Evolutionary conservation across 2,888 invertebrate species (phyloP).

Genomic region (Clusia tigrina): DNA sequence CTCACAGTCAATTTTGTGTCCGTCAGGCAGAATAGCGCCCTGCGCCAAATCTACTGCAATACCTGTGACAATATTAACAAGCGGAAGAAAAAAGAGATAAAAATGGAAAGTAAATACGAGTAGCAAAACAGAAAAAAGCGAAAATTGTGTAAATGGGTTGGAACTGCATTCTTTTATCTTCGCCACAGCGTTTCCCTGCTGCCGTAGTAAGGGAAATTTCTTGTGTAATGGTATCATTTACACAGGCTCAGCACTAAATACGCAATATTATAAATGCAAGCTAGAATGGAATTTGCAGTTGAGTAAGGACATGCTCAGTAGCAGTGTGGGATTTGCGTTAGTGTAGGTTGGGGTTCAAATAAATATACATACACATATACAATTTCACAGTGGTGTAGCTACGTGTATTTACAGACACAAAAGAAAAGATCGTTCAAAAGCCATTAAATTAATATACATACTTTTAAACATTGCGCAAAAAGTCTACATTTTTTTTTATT

Average conservation of each 20-base stretch:
- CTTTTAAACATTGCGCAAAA: too few species aligned
- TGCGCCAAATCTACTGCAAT: conserved; percentile 13
- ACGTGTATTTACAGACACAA: too few species aligned
- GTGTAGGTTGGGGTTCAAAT: too few species aligned
- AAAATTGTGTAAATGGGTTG: conserved; percentile 25
- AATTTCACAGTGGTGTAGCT: too few species aligned
- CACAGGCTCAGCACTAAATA: background rate
- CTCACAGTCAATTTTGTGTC: conserved; percentile 58
- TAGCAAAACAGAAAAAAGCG: conserved; percentile 14
- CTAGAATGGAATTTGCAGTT: conserved; percentile 24
- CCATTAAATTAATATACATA: too few species aligned
- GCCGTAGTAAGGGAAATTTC: background rate
- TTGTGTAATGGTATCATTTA: background rate
- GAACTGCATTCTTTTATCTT: conserved; percentile 12
- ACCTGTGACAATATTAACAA: background rate
- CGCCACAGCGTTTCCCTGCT: too few species aligned
- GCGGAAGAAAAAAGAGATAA: background rate
- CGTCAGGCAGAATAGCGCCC: conserved; percentile 50
- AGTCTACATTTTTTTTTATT: too few species aligned
- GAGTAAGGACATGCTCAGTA: conserved; percentile 37
- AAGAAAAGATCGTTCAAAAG: too few species aligned
- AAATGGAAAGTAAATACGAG: background rate
- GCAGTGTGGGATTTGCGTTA: background rate
- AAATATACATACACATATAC: too few species aligned
- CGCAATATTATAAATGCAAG: background rate